Conservation (phyloP, 2,888 invertebrate species). For the Dichetophora obliterata region DNA sequence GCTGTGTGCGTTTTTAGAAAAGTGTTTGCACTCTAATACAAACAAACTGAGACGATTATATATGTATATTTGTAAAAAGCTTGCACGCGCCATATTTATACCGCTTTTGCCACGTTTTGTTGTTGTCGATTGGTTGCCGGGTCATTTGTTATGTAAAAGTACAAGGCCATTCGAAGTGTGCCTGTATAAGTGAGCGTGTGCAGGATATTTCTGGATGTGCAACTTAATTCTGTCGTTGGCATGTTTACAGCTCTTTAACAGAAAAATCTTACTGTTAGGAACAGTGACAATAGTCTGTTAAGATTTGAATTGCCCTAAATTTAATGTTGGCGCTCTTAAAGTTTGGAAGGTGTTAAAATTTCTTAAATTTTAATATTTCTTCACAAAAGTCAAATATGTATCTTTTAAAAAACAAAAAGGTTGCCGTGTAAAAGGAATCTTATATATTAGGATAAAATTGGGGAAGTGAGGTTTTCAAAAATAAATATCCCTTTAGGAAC, state of each 20-base stretch:
- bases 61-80: slow-evolving; percentile 8
- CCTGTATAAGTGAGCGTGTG: slow-evolving; percentile 50
- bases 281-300: too few relatives aligned
- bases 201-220: slow-evolving; percentile 48
- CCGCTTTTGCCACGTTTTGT: slow-evolving; percentile 17
- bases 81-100: slow-evolving; percentile 17
- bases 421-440: too few relatives aligned
- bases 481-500: too few relatives aligned
- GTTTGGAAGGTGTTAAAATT: too few relatives aligned
- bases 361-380: too few relatives aligned
- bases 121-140: slow-evolving; percentile 44
- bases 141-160: slow-evolving; percentile 60
- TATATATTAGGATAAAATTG: too few relatives aligned
- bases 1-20: not conserved
- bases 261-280: not conserved
- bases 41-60: not conserved
- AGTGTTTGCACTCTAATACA: not conserved
- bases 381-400: too few relatives aligned
- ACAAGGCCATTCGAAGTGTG: slow-evolving; percentile 57
- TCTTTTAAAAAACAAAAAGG: too few relatives aligned
- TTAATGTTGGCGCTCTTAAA: too few relatives aligned
- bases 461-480: too few relatives aligned
- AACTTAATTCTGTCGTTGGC: not conserved
- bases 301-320: too few relatives aligned
- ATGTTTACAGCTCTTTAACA: not conserved